phyloP scores from a whole-genome alignment of 1,140 invertebrate genomes.

The Tetragonula clypearis region DNA sequence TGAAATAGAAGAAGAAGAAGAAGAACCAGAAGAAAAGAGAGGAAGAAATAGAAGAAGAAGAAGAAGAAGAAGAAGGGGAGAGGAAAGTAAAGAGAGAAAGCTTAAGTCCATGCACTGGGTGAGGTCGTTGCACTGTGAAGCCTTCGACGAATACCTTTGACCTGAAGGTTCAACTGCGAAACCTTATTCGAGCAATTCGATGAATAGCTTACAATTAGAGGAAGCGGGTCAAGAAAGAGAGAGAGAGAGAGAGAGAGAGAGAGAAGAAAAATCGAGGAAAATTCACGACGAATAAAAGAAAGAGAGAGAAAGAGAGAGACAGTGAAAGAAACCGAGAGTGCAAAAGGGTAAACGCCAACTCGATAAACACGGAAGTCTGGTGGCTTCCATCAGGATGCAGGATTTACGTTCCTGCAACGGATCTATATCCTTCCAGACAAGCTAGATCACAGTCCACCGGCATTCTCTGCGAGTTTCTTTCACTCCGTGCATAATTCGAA shows the following conservation, averaged over 20 bases:
- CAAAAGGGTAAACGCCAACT: conserved; percentile 31
- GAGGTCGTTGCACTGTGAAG: conserved; percentile 47
- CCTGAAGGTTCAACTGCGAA: conserved; percentile 52
- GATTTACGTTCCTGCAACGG: conserved; percentile 34
- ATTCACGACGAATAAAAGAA: neutral
- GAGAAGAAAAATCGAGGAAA: neutral
- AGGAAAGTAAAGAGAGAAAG: neutral
- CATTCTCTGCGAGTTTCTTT: neutral
- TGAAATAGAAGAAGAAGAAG: neutral
- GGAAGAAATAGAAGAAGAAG: neutral
- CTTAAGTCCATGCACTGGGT: neutral
- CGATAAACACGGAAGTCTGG: conserved; percentile 43
- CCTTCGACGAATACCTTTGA: conserved; percentile 34
- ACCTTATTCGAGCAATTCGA: conserved; percentile 52
- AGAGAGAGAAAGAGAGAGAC: neutral
- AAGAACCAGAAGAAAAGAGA: neutral
- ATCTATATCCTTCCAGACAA: neutral
- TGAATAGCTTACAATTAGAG: conserved; percentile 36
- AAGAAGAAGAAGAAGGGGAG: neutral
- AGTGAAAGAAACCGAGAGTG: neutral
- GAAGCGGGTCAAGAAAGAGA: neutral
- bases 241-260: neutral
- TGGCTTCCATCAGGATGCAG: conserved; percentile 14
- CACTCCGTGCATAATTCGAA: too few species aligned
- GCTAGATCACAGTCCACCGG: conserved; percentile 7